Evolutionary conservation across 2,888 invertebrate genomes (phyloP), one percentile per base, ranked within the genome.

Genomic region (Odontocolon sp.): DNA sequence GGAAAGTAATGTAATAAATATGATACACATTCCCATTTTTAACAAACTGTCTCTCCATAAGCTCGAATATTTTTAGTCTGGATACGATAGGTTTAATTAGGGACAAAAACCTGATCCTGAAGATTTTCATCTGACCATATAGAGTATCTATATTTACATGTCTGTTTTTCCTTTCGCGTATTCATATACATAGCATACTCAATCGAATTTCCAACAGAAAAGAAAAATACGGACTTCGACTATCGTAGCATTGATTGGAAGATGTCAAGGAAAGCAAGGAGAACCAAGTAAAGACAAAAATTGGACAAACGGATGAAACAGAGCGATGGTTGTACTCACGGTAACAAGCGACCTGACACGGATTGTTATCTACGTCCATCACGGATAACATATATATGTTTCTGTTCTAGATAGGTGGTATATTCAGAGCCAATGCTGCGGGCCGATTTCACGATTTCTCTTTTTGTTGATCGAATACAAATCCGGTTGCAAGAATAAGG

Each of bases 391-490:
- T n/a, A n/a, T n/a, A n/a, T n/a, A n/a, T n/a, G n/a, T n/a, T n/a
- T n/a, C n/a, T n/a, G n/a, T n/a, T 26, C 3, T 26, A 14, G 50
- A 52, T 26, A 52, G 8, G 21, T n/a, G 28, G 14, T 0, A 28
- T n/a, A n/a, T n/a, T n/a, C n/a, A n/a, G n/a, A n/a, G n/a, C n/a
- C n/a, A n/a, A 0, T 9, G n/a, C 36, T 63, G 33, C 31, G 21
- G 18, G 14, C 40, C 26, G 52, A 69, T 72, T 78, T 56, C 66
- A 45, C 57, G 54, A 77, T 77, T 80, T 54, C 66, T 50, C 11
- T 36, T 50, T 47, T 61, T 69, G 61, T 70, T 80, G 75, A 66
- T 78, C 78, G 81, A 81, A 84, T 81, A 82, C 81, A 80, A 82
- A 83, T 79, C 68, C 80, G 57, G 67, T 77, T 47, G 45, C 50